Base-by-base conservation (phyloP, 2,888 invertebrate genomes). In the Sphecodes monilicornis region DNA sequence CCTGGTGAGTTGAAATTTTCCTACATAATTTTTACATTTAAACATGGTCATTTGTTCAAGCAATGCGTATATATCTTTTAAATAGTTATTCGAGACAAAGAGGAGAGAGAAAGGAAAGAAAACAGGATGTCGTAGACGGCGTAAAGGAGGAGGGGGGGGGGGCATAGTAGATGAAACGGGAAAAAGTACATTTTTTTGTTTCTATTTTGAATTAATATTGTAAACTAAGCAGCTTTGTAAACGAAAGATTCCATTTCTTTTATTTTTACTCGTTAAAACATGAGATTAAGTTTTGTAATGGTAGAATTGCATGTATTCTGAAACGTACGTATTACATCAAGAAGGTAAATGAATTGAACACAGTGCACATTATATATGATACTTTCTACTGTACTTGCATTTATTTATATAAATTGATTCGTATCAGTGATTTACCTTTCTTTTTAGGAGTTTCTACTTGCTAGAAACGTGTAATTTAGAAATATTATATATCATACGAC, bases 251-350 rank as follows among this genome's bases (percentile, higher is more conserved):
- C 16, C 8, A 36, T 75, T 75, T n/a, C 3, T 41, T 43, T 32
- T 13, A 16, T 26, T 39, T 70, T 13, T 16, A 43, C 1, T 60
- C 64, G 22, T 39, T 60, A 0, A 39, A 36, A 74, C 32, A 81
- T 85, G 79, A 86, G 84, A 87, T 89, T 87, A 88, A 80, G 73
- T 83, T 84, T 86, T 71, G 82, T 76, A 88, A 85, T 85, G 73
- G 85, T 77, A 81, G 83, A 84, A 84, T 79, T 78, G 78, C 85
- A 76, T 77, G 76, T 80, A 70, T 81, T 72, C 68, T 69, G 66
- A 84, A 88, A 85, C 78, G 86, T 83, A 83, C 81, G 85, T 87
- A 80, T 82, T 80, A 76, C 69, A 83, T 73, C 32, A 26, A 74
- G 54, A 69, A 84, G 54, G 78, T 78, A 74, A 78, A 78, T 78